Evolutionary conservation across 1,140 invertebrate species (phyloP).

Genomic region (Pseudobourletiella spinata): DNA sequence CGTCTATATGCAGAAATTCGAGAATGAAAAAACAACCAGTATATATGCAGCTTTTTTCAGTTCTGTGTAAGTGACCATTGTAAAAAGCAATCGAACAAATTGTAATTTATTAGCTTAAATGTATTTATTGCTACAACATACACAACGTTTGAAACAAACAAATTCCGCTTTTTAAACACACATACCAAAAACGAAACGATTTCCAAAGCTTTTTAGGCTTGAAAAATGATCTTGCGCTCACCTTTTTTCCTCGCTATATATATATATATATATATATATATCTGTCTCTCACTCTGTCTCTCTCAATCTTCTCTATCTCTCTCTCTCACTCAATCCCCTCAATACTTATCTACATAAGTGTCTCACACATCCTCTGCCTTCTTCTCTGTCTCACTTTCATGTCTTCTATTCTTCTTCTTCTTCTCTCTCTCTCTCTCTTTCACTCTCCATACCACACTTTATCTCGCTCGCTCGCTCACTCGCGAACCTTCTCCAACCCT

Average conservation of each 20-base stretch:
- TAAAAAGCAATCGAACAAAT: neutral
- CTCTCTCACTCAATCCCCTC: too few species aligned
- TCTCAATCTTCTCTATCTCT: too few species aligned
- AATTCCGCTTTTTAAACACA: slow-evolving; percentile 7
- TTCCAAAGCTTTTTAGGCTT: slow-evolving; percentile 14
- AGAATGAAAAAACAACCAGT: neutral
- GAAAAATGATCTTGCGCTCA: slow-evolving; percentile 3
- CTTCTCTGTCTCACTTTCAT: too few species aligned
- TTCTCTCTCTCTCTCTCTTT: too few species aligned
- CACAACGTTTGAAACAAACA: neutral
- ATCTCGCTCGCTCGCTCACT: neutral
- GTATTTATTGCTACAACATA: slow-evolving; percentile 3
- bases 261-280: too few species aligned
- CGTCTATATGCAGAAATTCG: neutral
- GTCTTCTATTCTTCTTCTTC: too few species aligned
- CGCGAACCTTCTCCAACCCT: too few species aligned
- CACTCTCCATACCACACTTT: too few species aligned
- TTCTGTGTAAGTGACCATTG: slow-evolving; percentile 15
- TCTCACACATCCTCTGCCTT: too few species aligned
- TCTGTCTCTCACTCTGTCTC: too few species aligned
- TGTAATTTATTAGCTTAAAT: slow-evolving; percentile 8
- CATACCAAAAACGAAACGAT: slow-evolving; percentile 4
- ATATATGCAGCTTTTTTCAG: slow-evolving; percentile 9
- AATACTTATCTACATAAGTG: too few species aligned
- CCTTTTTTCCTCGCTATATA: slow-evolving; percentile 6